Percentiles rank a stretch among this genome's conserved stretches.
These are phyloP conservation scores for Oasisia sp. DNA, from an alignment of 2,888 invertebrate genomes.

Conservation along the genomic window DNA sequence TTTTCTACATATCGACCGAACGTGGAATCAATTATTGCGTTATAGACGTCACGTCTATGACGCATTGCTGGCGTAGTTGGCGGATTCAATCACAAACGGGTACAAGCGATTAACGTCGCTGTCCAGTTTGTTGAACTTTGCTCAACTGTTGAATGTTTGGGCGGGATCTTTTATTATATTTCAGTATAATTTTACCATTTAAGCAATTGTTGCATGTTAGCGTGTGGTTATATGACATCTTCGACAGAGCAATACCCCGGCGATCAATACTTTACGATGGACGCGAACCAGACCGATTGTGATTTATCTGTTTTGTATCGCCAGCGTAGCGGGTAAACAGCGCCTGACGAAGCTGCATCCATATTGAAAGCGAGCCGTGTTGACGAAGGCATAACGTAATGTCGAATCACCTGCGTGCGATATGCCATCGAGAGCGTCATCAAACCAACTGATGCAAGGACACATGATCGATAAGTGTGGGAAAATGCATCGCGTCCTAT, in stretches of 20 bases:
- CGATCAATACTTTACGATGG: neutral
- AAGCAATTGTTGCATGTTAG: neutral
- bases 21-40: conserved; percentile 3
- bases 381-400: neutral
- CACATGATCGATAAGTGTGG: neutral
- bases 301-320: too few relatives aligned
- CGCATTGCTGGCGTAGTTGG: neutral
- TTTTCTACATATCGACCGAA: conserved; percentile 5
- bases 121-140: neutral
- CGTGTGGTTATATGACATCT: neutral
- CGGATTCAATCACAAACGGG: neutral
- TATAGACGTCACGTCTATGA: neutral
- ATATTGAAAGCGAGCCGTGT: neutral
- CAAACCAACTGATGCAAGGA: neutral
- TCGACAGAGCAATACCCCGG: neutral
- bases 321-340: too few relatives aligned
- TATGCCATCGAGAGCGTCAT: neutral
- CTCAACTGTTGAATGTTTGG: neutral
- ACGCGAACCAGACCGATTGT: neutral
- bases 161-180: neutral
- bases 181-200: neutral
- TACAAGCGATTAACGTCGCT: neutral
- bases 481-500: neutral
- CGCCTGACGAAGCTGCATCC: neutral
- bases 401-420: neutral